Conservation (phyloP, 1,140 invertebrate genomes). For the Reticulitermes speratus region DNA sequence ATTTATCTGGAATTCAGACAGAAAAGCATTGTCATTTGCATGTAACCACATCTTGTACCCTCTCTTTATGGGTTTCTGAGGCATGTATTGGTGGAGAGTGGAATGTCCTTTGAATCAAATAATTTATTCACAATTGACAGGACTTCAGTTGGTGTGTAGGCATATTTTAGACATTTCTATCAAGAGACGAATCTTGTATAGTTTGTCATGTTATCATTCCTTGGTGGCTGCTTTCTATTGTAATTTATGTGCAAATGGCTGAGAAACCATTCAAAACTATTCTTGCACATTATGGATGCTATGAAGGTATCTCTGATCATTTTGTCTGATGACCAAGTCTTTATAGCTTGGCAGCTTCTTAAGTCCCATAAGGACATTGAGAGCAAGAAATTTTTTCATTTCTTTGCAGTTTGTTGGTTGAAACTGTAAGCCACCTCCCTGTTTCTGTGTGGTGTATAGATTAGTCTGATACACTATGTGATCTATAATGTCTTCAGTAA, state of each 20-base stretch:
- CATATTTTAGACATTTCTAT: conserved; percentile 25
- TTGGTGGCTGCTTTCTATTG: conserved; percentile 28
- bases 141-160: conserved; percentile 20
- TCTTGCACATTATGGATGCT: conserved; percentile 44
- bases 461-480: too few relatives aligned
- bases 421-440: too few relatives aligned
- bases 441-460: too few relatives aligned
- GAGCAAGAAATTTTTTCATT: conserved; percentile 39
- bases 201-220: conserved; percentile 33
- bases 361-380: conserved; percentile 43
- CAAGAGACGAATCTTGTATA: conserved; percentile 37
- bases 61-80: conserved; percentile 42
- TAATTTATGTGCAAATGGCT: conserved; percentile 34
- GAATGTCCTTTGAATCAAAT: conserved; percentile 42
- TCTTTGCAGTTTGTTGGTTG: conserved; percentile 36
- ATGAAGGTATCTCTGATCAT: conserved; percentile 45
- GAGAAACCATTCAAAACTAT: conserved; percentile 46
- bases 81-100: conserved; percentile 40
- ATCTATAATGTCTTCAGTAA: conserved; percentile 26
- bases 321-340: conserved; percentile 43
- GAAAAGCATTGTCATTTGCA: neutral
- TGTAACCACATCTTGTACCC: conserved; percentile 41
- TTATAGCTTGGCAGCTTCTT: conserved; percentile 39
- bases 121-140: conserved; percentile 40
- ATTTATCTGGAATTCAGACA: conserved; percentile 41